Evolutionary conservation across 2,797 vertebrate genomes (phyloP).

Genomic region (Rhinella marina): DNA sequence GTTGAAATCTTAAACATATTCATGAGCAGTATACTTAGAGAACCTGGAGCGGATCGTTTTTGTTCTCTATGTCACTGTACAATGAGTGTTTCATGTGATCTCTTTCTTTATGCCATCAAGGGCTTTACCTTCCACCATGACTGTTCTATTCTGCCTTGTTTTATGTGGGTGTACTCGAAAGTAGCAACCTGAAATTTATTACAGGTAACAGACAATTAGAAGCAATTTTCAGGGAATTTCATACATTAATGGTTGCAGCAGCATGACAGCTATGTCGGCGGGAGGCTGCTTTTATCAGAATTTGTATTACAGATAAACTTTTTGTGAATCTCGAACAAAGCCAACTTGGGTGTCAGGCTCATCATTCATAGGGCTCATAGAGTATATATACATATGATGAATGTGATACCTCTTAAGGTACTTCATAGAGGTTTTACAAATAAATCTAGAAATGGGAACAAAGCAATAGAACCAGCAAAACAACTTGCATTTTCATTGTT

Average conservation of each 20-base stretch:
- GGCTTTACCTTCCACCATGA: not conserved
- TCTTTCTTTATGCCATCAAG: not conserved
- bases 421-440: too few relatives aligned
- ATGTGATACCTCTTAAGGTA: not conserved
- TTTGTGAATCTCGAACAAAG: not conserved
- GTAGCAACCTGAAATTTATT: slow-evolving; percentile 4
- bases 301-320: slow-evolving; percentile 20
- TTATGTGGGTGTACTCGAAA: not conserved
- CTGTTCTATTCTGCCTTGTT: not conserved
- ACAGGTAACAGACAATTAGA: slow-evolving; percentile 16
- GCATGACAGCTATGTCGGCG: not conserved
- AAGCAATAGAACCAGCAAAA: too few relatives aligned
- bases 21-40: not conserved
- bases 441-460: too few relatives aligned
- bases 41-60: not conserved
- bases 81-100: not conserved
- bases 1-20: not conserved
- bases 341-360: not conserved
- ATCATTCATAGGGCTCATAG: not conserved
- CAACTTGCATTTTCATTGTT: too few relatives aligned
- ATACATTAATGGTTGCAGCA: slow-evolving; percentile 2
- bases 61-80: not conserved
- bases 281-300: not conserved
- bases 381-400: not conserved
- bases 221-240: slow-evolving; percentile 24